These are phyloP conservation scores for Tragelaphus eurycerus DNA, from an alignment of 2,797 vertebrate genomes.

Conservation along the genomic window DNA sequence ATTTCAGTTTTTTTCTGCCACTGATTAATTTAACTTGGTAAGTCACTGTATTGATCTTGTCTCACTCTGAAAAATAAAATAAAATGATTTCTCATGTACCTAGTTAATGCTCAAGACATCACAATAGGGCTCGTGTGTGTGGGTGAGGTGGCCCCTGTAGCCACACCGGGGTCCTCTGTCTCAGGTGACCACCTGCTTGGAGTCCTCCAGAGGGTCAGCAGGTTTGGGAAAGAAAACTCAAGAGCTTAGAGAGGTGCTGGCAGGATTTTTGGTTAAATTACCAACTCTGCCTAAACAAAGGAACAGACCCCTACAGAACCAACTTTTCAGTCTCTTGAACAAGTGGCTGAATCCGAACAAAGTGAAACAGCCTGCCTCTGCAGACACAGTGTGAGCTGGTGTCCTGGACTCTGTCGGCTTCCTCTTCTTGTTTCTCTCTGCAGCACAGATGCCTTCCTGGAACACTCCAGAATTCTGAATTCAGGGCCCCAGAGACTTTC, in stretches of 20 bases:
- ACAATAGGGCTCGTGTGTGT: accelerated
- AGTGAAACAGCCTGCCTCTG: background rate
- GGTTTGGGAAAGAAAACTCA: background rate
- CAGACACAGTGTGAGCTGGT: background rate
- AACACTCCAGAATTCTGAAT: background rate
- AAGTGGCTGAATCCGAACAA: background rate
- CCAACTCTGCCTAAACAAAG: background rate
- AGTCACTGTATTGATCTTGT: background rate
- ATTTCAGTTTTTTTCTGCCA: background rate
- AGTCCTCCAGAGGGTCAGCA: background rate
- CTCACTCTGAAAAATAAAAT: background rate
- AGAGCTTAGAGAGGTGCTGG: background rate
- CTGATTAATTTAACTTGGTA: too few species aligned
- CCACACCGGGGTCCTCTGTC: background rate
- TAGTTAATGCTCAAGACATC: too few species aligned
- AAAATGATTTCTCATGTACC: accelerated
- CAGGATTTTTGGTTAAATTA: background rate
- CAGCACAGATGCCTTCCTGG: background rate
- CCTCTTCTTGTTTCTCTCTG: background rate
- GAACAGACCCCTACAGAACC: background rate
- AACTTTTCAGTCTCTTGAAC: too few species aligned
- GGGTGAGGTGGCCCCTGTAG: background rate
- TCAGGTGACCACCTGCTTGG: background rate
- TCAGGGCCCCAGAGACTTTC: background rate
- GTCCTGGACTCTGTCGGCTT: background rate